Percentiles rank a stretch among this genome's conserved stretches.
These are phyloP conservation scores for Automeris io DNA, from an alignment of 2,888 invertebrate species.

Conservation along the genomic window DNA sequence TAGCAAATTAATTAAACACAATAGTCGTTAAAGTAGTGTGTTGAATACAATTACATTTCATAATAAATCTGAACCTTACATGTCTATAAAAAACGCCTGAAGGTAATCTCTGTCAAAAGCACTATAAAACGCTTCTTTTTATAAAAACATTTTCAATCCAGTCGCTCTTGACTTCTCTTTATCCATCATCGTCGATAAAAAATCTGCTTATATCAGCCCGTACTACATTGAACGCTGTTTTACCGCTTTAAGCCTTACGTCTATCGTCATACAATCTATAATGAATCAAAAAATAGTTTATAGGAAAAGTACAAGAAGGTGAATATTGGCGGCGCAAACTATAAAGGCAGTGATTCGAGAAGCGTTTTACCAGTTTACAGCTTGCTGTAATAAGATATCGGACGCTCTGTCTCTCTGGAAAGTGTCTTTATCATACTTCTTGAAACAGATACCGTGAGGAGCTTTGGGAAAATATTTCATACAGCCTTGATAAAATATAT, in stretches of 20 bases:
- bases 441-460: constrained; percentile 23
- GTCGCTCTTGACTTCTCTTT: constrained; percentile 41
- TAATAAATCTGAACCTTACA: no score
- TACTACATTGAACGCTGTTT: constrained; percentile 17
- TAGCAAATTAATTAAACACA: no score
- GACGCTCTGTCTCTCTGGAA: constrained; percentile 55
- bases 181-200: constrained; percentile 57
- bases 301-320: constrained; percentile 41
- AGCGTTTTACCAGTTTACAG: constrained; percentile 61
- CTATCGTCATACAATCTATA: constrained; percentile 20
- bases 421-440: constrained; percentile 51
- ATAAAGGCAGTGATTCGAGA: constrained; percentile 61
- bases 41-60: no score
- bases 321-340: constrained; percentile 51
- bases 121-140: constrained; percentile 32
- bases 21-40: no score
- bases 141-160: constrained; percentile 55
- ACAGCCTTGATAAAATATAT: neutral
- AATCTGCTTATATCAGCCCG: constrained; percentile 52
- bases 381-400: constrained; percentile 62
- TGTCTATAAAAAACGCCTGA: no score
- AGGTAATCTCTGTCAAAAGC: constrained; percentile 13
- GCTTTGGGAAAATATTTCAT: neutral
- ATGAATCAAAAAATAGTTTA: constrained; percentile 17
- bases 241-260: constrained; percentile 20